phyloP scores from a whole-genome alignment of 2,113 vertebrate species.

The Isurus oxyrinchus region DNA sequence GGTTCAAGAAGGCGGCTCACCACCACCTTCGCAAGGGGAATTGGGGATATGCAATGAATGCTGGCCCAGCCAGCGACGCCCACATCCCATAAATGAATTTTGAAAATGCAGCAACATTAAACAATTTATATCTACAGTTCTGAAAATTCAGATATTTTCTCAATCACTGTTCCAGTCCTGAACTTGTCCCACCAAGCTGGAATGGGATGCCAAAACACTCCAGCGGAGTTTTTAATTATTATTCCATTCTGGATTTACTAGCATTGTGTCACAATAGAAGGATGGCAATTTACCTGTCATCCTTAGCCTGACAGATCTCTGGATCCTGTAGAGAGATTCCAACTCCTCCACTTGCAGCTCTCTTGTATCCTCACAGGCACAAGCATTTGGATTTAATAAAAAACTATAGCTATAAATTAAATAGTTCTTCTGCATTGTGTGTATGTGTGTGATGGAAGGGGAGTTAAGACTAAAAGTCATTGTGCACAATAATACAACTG shows the following conservation, averaged over 20 bases:
- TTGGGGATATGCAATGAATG: too few species aligned
- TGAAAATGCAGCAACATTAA: too few species aligned
- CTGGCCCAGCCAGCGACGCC: too few species aligned
- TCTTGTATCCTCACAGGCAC: not conserved
- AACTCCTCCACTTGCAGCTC: not conserved
- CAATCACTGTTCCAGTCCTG: not conserved
- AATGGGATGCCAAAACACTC: not conserved
- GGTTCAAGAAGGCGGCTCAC: too few species aligned
- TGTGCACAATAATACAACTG: not conserved
- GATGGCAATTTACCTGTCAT: not conserved
- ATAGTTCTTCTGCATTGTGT: not conserved
- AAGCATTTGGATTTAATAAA: not conserved
- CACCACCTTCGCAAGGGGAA: too few species aligned
- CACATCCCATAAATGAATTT: too few species aligned
- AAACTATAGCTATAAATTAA: not conserved
- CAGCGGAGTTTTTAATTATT: not conserved
- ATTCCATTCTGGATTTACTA: not conserved
- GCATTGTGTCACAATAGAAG: not conserved
- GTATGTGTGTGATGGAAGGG: not conserved
- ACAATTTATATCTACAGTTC: not conserved
- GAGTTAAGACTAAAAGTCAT: not conserved
- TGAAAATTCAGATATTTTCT: not conserved
- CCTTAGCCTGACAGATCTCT: not conserved
- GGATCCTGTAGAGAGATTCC: not conserved
- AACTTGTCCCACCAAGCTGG: not conserved